A percentile compares a stretch with the other conserved stretches of the same genome.
These are phyloP conservation scores for Cephonodes hylas DNA, from an alignment of 2,888 invertebrate genomes.

Conservation along the genomic window DNA sequence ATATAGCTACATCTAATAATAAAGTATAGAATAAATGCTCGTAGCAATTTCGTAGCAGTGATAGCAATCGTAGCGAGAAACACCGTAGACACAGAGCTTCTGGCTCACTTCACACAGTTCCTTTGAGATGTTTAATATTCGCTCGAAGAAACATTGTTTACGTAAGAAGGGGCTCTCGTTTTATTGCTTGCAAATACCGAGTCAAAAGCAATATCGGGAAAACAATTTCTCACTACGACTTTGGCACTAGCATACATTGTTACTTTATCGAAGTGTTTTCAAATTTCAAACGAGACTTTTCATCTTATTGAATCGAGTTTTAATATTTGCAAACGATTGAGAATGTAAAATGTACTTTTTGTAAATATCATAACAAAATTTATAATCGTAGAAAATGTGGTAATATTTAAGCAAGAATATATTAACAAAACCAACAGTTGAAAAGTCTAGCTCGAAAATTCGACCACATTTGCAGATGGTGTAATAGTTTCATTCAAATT, in stretches of 20 bases:
- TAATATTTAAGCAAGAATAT: too few species aligned
- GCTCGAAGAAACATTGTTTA: constrained; percentile 53
- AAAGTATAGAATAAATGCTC: background rate
- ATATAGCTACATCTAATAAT: background rate
- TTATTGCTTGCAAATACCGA: constrained; percentile 55
- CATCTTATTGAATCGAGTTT: background rate
- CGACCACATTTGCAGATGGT: too few species aligned
- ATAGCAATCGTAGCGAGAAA: background rate
- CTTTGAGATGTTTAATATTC: constrained; percentile 61
- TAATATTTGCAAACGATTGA: too few species aligned
- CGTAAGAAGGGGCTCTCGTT: constrained; percentile 44
- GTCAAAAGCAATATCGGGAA: constrained; percentile 46
- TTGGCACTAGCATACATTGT: constrained; percentile 31
- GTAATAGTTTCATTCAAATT: too few species aligned
- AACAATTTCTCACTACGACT: constrained; percentile 36
- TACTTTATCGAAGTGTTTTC: constrained; percentile 16
- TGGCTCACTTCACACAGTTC: constrained; percentile 31
- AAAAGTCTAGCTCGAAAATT: too few species aligned
- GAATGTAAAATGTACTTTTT: too few species aligned
- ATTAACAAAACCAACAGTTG: too few species aligned
- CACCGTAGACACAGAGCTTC: constrained; percentile 17
- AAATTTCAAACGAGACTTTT: background rate
- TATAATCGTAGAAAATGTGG: too few species aligned
- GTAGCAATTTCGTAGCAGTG: constrained; percentile 6
- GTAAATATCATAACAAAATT: too few species aligned